A percentile compares a stretch with the other conserved stretches of the same genome.
Evolutionary conservation across 1,140 invertebrate genomes (phyloP).

Genomic region (Ectropis grisescens): DNA sequence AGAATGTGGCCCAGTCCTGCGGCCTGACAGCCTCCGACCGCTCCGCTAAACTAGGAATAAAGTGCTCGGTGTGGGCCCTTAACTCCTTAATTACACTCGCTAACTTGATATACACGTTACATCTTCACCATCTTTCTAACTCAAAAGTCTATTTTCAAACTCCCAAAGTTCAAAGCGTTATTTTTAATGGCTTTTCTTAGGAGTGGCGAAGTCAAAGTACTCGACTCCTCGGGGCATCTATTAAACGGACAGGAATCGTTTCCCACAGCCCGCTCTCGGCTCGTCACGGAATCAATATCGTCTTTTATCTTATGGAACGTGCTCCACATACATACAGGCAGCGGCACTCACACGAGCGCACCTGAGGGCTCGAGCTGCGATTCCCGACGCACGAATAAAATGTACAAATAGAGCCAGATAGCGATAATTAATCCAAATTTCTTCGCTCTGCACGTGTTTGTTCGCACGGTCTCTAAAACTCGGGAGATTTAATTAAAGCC

Average conservation of each 20-base stretch:
- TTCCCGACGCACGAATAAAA: slow-evolving; percentile 9
- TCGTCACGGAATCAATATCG: slow-evolving; percentile 67
- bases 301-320: slow-evolving; percentile 65
- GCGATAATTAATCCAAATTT: slow-evolving; percentile 47
- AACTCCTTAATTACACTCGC: slow-evolving; percentile 54
- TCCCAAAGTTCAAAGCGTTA: slow-evolving; percentile 4
- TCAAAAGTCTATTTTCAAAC: not conserved
- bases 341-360: slow-evolving; percentile 13
- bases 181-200: slow-evolving; percentile 19
- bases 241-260: slow-evolving; percentile 59
- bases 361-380: slow-evolving; percentile 17
- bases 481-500: slow-evolving; percentile 34
- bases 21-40: slow-evolving; percentile 36
- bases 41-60: slow-evolving; percentile 53
- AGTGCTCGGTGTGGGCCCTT: slow-evolving; percentile 46
- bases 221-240: slow-evolving; percentile 53
- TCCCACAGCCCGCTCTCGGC: slow-evolving; percentile 56
- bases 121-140: too few species aligned
- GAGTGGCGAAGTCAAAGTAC: slow-evolving; percentile 8
- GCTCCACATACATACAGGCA: slow-evolving; percentile 41
- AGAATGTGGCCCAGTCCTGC: slow-evolving; percentile 58
- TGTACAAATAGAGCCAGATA: slow-evolving; percentile 23
- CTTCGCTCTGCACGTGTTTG: slow-evolving; percentile 23
- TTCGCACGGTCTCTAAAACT: slow-evolving; percentile 22
- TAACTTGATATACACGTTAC: too few species aligned